These are phyloP conservation scores for Glyphotaelius pellucidus DNA, from an alignment of 2,888 invertebrate genomes.

Conservation along the genomic window DNA sequence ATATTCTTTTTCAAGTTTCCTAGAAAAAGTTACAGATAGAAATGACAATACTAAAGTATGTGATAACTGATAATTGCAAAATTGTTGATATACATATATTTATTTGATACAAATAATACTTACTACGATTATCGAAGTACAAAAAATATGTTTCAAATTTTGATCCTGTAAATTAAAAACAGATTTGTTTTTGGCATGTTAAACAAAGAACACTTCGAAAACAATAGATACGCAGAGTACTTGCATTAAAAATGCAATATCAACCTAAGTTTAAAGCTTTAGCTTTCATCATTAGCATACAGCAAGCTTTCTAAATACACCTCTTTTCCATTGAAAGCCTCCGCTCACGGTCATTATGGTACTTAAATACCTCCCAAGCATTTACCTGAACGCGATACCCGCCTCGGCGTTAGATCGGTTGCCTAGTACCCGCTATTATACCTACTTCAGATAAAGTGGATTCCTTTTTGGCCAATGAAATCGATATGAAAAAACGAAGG, in stretches of 20 bases:
- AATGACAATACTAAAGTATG: no score
- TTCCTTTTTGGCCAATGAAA: constrained; percentile 7
- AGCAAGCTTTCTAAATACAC: constrained; percentile 25
- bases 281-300: constrained; percentile 33
- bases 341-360: constrained; percentile 35
- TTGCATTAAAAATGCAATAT: not conserved
- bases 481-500: not conserved
- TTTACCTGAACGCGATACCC: constrained; percentile 23
- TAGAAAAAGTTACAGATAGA: no score
- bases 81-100: no score
- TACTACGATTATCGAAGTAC: no score
- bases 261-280: not conserved
- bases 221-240: not conserved
- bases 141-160: no score
- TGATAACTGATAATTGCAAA: no score
- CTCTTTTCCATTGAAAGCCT: constrained; percentile 29
- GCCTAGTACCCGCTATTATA: constrained; percentile 17
- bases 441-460: constrained; percentile 15
- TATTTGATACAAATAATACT: no score
- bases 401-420: constrained; percentile 28
- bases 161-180: not conserved
- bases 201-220: not conserved
- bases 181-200: not conserved
- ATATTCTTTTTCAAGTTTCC: no score
- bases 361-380: constrained; percentile 54